A percentile compares a stretch with the other conserved stretches of the same genome.
phyloP scores from a whole-genome alignment of 1,140 invertebrate genomes.

The Pseudomyrmex sp. region DNA sequence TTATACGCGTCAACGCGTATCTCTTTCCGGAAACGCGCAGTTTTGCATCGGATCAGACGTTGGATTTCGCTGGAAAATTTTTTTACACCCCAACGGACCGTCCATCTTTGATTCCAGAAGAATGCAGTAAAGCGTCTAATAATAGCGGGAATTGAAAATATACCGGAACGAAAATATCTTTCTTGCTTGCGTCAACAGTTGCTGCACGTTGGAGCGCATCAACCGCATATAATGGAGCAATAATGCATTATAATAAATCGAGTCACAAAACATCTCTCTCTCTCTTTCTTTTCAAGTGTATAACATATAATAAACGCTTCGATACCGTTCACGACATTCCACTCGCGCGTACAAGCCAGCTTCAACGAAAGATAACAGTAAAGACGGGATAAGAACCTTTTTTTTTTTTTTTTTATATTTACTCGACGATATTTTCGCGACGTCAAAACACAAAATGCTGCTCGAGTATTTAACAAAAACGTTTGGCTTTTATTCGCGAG shows the following conservation, averaged over 20 bases:
- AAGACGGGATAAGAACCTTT: too few relatives aligned
- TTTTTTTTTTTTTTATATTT: too few relatives aligned
- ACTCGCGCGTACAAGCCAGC: too few relatives aligned
- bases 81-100: not conserved
- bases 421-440: too few relatives aligned
- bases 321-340: too few relatives aligned
- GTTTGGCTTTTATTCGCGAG: not conserved
- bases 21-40: not conserved
- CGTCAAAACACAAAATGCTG: not conserved
- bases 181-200: constrained; percentile 30
- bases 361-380: too few relatives aligned
- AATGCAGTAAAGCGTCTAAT: not conserved
- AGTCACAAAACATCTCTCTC: not conserved
- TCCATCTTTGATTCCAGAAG: not conserved
- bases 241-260: constrained; percentile 18
- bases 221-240: constrained; percentile 7
- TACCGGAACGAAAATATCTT: not conserved
- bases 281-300: too few relatives aligned
- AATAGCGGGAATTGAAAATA: constrained; percentile 42
- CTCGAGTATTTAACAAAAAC: not conserved
- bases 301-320: too few relatives aligned
- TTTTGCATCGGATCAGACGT: not conserved
- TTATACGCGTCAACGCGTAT: not conserved
- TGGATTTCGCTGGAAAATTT: too few relatives aligned
- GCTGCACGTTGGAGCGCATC: constrained; percentile 4